These are phyloP conservation scores for Castor canadensis DNA, from an alignment of 2,113 vertebrate genomes.

Conservation along the genomic window DNA sequence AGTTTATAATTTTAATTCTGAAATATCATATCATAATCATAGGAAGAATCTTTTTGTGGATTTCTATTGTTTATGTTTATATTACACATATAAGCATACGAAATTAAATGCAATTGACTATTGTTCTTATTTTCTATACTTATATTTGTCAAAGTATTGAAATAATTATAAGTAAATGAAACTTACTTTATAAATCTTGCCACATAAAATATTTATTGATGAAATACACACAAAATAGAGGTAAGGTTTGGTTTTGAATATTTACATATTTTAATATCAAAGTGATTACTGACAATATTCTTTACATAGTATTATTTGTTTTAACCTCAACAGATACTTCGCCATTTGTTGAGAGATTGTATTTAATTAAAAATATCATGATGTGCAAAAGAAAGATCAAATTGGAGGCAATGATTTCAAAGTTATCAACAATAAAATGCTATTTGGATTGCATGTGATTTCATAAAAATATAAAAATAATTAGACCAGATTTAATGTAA, in stretches of 20 bases:
- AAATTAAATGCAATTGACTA: background rate
- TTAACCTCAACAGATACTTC: background rate
- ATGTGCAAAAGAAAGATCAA: background rate
- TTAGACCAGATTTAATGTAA: background rate
- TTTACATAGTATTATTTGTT: background rate
- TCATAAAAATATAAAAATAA: background rate
- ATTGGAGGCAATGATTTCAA: background rate
- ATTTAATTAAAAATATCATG: background rate
- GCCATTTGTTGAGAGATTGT: background rate
- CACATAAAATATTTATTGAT: background rate
- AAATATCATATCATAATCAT: background rate
- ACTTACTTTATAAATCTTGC: background rate
- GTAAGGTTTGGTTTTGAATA: background rate
- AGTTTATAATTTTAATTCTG: background rate
- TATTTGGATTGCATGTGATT: background rate
- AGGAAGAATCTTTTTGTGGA: background rate
- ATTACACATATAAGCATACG: background rate
- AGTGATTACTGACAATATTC: background rate
- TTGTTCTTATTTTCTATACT: background rate
- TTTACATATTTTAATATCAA: background rate
- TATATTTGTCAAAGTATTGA: background rate
- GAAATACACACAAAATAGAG: background rate
- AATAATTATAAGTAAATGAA: background rate
- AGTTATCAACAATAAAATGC: background rate
- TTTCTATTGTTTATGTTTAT: background rate